Evolutionary conservation across 2,113 vertebrate species (phyloP), one percentile per base, ranked within the genome.

Genomic region (Laterallus jamaicensis): DNA sequence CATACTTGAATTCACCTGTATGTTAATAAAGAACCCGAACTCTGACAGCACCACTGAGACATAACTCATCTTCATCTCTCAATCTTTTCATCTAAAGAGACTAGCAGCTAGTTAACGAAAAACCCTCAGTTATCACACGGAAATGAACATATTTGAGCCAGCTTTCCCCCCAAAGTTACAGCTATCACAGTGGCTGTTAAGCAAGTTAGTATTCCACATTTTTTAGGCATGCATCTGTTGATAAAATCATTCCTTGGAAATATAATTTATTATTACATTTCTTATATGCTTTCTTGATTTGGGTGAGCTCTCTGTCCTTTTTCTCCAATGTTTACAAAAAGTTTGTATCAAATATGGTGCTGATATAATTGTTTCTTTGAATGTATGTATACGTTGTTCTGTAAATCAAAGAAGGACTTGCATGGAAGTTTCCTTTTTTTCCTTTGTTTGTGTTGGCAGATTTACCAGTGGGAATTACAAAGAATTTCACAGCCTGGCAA

Each of bases 401-500:
- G 13, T 10, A 59, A 44, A 71, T 69, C 68, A 92, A 90, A 93
- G 49, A 21, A 88, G 24, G 37, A 58, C 24, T 90, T 44, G 32
- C 29, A 74, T 0, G 0, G 64, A 94, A 90, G 56, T 88, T 92
- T 75, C 49, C 21, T 4, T 50, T 88, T 96, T 91, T 96, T 50
- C 35, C 56, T 90, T 94, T 90, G 63, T 92, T 94, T 83, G 64
- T 93, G 85, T 88, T 94, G 85, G 82, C 93, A 96, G 77, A 52
- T 90, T 96, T 94, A 94, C 90, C 95, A 78, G 32, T 56, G 92
- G 95, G 92, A 97, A 96, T 96, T 94, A 64, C 60, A 93, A 96
- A 95, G 90, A 96, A 94, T 96, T 96, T 95, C 92, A 94, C 92
- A 93, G 95, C 79, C 90, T 90, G 82, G 96, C 32, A 95, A 90